Evolutionary conservation across 1,140 invertebrate species (phyloP).

Genomic region (Polyergus mexicanus): DNA sequence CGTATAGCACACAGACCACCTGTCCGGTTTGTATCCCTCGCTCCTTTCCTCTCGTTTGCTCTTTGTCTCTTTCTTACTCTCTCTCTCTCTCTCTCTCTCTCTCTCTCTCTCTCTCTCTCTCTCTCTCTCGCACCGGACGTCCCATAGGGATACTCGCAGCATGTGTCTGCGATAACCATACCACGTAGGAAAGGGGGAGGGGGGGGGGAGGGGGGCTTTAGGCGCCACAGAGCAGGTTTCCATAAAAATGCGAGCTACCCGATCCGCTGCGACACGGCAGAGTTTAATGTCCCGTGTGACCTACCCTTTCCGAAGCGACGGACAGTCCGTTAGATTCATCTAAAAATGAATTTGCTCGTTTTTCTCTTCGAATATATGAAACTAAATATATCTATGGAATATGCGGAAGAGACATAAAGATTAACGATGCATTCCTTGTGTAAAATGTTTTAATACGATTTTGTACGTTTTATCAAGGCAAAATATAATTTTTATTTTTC

Average conservation of each 20-base stretch:
- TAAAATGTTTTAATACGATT: no score
- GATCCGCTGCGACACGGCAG: slow-evolving; percentile 70
- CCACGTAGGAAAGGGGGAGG: slow-evolving; percentile 49
- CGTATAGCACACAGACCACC: slow-evolving; percentile 71
- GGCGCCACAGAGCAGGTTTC: slow-evolving; percentile 79
- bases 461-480: no score
- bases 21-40: slow-evolving; percentile 61
- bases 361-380: background rate
- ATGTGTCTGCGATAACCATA: slow-evolving; percentile 63
- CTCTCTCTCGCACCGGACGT: slow-evolving; percentile 53
- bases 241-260: slow-evolving; percentile 78
- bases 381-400: no score
- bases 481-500: no score
- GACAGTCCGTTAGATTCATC: slow-evolving; percentile 68
- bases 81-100: no score
- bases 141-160: slow-evolving; percentile 66
- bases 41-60: slow-evolving; percentile 29
- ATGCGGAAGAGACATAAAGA: no score
- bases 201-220: slow-evolving; percentile 76
- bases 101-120: slow-evolving; percentile 55
- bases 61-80: slow-evolving; percentile 38
- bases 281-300: slow-evolving; percentile 78
- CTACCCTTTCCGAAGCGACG: slow-evolving; percentile 74
- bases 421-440: no score
- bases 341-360: background rate